Conservation (phyloP, 2,888 invertebrate genomes). For the Agrochola litura region DNA sequence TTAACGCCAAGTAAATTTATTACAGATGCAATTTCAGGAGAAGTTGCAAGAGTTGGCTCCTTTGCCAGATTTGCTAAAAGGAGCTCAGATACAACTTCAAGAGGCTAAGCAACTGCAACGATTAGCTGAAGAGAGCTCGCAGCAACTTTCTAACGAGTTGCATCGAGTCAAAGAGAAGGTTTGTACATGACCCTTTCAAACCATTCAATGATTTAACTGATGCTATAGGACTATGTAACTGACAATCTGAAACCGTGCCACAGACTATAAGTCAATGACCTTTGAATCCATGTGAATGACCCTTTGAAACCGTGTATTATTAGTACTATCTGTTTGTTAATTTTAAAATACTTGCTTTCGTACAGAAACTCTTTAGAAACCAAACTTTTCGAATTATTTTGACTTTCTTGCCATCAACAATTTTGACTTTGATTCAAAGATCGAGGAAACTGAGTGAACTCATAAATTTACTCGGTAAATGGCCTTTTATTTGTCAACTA, state of each 20-base stretch:
- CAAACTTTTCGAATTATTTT: not conserved
- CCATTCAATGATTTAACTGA: not conserved
- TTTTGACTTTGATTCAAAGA: not conserved
- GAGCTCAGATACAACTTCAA: conserved; percentile 84
- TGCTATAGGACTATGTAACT: not conserved
- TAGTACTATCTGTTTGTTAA: not conserved
- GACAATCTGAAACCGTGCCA: not conserved
- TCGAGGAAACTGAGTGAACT: not conserved
- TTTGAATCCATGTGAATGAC: too few relatives aligned
- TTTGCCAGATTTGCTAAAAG: conserved; percentile 83
- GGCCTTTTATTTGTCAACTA: not conserved
- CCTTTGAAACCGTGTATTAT: not conserved
- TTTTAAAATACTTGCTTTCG: not conserved
- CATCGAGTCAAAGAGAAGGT: conserved; percentile 86
- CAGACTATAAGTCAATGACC: too few relatives aligned
- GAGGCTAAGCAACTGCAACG: conserved; percentile 84
- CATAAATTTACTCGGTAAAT: not conserved
- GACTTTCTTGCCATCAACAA: not conserved
- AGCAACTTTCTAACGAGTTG: conserved; percentile 80
- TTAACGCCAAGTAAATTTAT: conserved; percentile 10
- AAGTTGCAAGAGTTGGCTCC: conserved; percentile 85
- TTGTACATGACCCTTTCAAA: not conserved
- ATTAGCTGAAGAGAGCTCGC: conserved; percentile 82
- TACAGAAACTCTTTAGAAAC: not conserved
- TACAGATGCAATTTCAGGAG: conserved; percentile 86